These are phyloP conservation scores for Drosophila nigritarsus DNA, from an alignment of 2,888 invertebrate species.

Conservation along the genomic window DNA sequence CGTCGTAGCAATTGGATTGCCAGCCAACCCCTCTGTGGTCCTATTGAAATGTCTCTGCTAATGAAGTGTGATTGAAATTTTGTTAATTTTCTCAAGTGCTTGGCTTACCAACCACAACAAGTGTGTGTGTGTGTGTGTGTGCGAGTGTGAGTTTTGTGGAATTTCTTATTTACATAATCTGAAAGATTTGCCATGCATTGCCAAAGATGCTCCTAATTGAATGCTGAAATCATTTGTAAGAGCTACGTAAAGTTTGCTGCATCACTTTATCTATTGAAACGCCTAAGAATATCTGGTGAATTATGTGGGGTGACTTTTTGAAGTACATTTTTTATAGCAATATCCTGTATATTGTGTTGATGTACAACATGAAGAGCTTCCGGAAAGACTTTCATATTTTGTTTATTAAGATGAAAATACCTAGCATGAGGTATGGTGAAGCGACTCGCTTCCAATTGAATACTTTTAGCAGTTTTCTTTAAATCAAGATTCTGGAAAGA, in stretches of 20 bases:
- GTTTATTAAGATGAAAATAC: background rate
- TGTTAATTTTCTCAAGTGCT: slow-evolving; percentile 79
- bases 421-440: background rate
- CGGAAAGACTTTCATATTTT: background rate
- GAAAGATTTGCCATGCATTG: slow-evolving; percentile 42
- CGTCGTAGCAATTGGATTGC: slow-evolving; percentile 10
- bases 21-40: slow-evolving; percentile 7
- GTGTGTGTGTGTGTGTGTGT: slow-evolving; percentile 6
- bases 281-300: background rate
- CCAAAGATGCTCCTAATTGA: slow-evolving; percentile 54
- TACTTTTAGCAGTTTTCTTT: background rate
- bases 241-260: background rate
- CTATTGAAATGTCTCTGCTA: slow-evolving; percentile 72
- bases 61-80: slow-evolving; percentile 82
- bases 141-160: slow-evolving; percentile 24
- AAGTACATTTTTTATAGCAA: background rate
- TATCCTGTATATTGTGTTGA: too few species aligned
- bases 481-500: background rate
- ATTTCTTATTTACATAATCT: slow-evolving; percentile 53
- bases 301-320: background rate
- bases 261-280: background rate
- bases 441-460: background rate
- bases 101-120: slow-evolving; percentile 23
- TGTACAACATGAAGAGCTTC: background rate
- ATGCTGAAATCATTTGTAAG: slow-evolving; percentile 50